Percentiles rank a stretch among this genome's conserved stretches.
phyloP scores from a whole-genome alignment of 2,113 vertebrate species.

The Embiotoca jacksoni region DNA sequence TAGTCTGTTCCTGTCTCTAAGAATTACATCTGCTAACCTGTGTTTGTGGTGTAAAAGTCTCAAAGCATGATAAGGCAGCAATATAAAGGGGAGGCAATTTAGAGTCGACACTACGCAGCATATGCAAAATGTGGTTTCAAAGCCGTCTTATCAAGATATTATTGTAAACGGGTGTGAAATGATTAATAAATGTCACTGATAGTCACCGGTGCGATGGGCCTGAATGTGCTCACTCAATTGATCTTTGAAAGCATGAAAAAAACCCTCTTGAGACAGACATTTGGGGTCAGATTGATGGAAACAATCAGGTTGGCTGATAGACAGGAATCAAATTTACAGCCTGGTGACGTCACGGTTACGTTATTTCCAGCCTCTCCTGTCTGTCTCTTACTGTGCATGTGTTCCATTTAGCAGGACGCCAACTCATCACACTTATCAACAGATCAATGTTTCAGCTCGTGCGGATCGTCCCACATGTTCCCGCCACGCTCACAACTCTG shows the following conservation, averaged over 20 bases:
- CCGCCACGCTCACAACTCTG: too few species aligned
- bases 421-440: too few species aligned
- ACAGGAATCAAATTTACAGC: constrained; percentile 21
- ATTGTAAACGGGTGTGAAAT: neutral
- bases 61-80: neutral
- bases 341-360: constrained; percentile 16
- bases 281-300: constrained; percentile 22
- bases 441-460: too few species aligned
- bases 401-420: too few species aligned
- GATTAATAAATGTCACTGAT: neutral
- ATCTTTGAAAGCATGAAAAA: neutral
- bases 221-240: neutral
- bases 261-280: neutral
- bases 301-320: constrained; percentile 19
- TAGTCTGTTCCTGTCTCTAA: neutral
- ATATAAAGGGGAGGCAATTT: neutral
- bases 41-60: neutral
- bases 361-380: too few species aligned
- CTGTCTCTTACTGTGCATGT: too few species aligned
- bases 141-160: neutral
- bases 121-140: neutral
- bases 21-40: neutral
- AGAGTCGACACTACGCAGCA: neutral
- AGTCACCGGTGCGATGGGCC: neutral
- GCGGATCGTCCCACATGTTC: too few species aligned